Percentiles rank a stretch among this genome's conserved stretches.
Evolutionary conservation across 2,888 invertebrate genomes (phyloP).

Genomic region (Panorpa germanica): DNA sequence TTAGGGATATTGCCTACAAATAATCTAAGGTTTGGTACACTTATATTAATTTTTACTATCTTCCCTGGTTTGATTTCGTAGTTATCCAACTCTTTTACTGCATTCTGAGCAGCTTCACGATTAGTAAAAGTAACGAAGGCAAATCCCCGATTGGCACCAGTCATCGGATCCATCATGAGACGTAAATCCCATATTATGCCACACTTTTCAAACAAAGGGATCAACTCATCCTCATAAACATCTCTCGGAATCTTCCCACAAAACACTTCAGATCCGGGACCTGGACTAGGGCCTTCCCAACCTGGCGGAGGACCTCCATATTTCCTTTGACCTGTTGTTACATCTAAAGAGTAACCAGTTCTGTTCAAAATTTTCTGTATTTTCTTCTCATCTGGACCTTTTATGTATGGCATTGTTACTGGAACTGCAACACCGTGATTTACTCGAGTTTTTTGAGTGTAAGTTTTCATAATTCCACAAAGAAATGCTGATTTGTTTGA

Average conservation of each 20-base stretch:
- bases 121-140: slow-evolving; percentile 96
- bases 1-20: slow-evolving; percentile 99
- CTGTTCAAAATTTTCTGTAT: slow-evolving; percentile 90
- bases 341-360: slow-evolving; percentile 94
- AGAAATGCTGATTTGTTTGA: slow-evolving; percentile 98
- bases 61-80: slow-evolving; percentile 99
- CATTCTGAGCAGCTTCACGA: slow-evolving; percentile 81
- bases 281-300: slow-evolving; percentile 84
- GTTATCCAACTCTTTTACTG: slow-evolving; percentile 98
- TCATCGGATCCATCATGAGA: slow-evolving; percentile 99
- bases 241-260: slow-evolving; percentile 99
- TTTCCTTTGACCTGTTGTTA: slow-evolving; percentile 96
- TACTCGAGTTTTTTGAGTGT: slow-evolving; percentile 69
- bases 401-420: slow-evolving; percentile 46
- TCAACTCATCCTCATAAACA: slow-evolving; percentile 96
- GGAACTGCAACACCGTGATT: slow-evolving; percentile 44
- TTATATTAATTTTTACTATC: slow-evolving; percentile 99
- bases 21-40: slow-evolving; percentile 99
- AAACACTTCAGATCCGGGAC: slow-evolving; percentile 94
- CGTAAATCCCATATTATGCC: slow-evolving; percentile 96
- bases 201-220: slow-evolving; percentile 94
- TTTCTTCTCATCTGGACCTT: slow-evolving; percentile 94
- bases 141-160: slow-evolving; percentile 95
- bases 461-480: slow-evolving; percentile 99
- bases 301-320: slow-evolving; percentile 97